Percentiles rank a stretch among this genome's conserved stretches.
Evolutionary conservation across 2,888 invertebrate species (phyloP).

Genomic region (Cheilosia vernalis): DNA sequence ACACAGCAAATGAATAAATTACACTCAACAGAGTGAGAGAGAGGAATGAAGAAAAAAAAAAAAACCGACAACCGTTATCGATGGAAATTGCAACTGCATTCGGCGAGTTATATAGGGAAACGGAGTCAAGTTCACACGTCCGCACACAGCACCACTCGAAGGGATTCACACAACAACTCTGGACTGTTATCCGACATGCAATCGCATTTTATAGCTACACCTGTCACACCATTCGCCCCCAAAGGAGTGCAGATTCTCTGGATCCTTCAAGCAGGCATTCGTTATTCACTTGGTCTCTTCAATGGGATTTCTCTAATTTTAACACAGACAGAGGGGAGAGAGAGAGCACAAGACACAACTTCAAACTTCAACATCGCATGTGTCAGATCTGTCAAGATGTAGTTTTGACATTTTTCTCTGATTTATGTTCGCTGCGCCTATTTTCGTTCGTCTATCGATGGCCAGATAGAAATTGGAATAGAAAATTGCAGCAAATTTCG

Average conservation of each 20-base stretch:
- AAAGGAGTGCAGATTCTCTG: slow-evolving; percentile 28
- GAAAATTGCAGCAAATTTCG: neutral
- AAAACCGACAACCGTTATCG: no score
- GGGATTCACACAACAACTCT: slow-evolving; percentile 63
- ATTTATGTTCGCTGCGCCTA: slow-evolving; percentile 11
- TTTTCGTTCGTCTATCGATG: neutral
- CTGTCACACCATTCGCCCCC: slow-evolving; percentile 25
- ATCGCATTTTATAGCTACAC: slow-evolving; percentile 57
- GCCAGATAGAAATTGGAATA: neutral
- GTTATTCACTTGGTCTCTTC: slow-evolving; percentile 22
- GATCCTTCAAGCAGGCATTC: neutral
- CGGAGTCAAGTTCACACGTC: slow-evolving; percentile 20
- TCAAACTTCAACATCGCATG: slow-evolving; percentile 47
- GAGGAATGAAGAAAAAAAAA: no score
- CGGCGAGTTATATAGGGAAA: slow-evolving; percentile 23
- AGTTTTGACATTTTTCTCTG: slow-evolving; percentile 22
- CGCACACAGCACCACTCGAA: slow-evolving; percentile 36
- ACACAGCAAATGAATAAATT: slow-evolving; percentile 20
- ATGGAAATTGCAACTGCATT: slow-evolving; percentile 23
- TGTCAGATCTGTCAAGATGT: slow-evolving; percentile 62
- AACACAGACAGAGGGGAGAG: neutral
- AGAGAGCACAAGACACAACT: slow-evolving; percentile 14
- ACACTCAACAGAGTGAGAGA: slow-evolving; percentile 1
- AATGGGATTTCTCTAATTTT: slow-evolving; percentile 28
- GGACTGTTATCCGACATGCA: slow-evolving; percentile 49